A percentile compares a stretch with the other conserved stretches of the same genome.
Evolutionary conservation across 2,113 vertebrate species (phyloP).

Genomic region (Rhadina sibilatrix): DNA sequence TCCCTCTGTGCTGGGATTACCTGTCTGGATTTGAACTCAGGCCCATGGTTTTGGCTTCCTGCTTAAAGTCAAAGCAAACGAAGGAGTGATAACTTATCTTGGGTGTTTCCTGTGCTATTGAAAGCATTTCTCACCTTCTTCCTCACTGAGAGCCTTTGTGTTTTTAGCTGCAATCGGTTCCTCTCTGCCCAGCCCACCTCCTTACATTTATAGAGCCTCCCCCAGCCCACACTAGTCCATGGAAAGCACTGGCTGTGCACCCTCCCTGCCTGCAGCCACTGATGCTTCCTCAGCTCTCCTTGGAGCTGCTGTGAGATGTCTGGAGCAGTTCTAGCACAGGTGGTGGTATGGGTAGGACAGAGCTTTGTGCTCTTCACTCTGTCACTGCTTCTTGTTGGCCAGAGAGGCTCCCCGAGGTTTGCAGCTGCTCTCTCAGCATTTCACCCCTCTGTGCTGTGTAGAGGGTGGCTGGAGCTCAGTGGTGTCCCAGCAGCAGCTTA

Average conservation of each 20-base stretch:
- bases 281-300: neutral
- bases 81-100: conserved; percentile 29
- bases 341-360: neutral
- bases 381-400: neutral
- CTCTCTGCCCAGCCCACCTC: conserved; percentile 11
- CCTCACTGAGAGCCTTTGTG: neutral
- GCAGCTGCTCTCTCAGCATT: neutral
- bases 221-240: neutral
- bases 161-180: neutral
- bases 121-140: conserved; percentile 5
- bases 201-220: conserved; percentile 36
- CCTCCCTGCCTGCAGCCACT: neutral
- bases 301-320: neutral
- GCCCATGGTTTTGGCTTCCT: neutral
- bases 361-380: neutral
- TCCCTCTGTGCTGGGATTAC: neutral
- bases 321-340: neutral
- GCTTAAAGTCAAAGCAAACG: neutral
- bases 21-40: neutral
- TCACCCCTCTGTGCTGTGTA: neutral
- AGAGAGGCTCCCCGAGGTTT: neutral
- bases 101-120: conserved; percentile 18
- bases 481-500: neutral
- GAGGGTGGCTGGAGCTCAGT: neutral
- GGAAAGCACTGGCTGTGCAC: neutral